Conservation (phyloP, 2,888 invertebrate species). For the Cyrtodaria siliqua region DNA sequence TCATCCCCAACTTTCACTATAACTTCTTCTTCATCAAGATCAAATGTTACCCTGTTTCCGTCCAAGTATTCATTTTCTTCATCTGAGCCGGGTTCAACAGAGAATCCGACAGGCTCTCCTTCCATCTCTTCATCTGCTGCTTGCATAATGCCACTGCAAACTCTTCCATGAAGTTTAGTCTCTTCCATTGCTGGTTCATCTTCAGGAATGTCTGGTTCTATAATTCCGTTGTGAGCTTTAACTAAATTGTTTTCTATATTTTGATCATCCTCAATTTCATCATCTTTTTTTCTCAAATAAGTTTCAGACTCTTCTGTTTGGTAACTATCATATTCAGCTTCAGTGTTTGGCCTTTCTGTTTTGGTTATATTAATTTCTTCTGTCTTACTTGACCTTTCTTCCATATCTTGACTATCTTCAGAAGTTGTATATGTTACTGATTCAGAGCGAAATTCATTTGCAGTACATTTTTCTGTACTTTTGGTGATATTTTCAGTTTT, state of each 20-base stretch:
- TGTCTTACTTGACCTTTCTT: no score
- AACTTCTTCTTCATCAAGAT: conserved; percentile 35
- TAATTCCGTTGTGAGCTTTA: conserved; percentile 26
- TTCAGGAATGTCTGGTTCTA: conserved; percentile 29
- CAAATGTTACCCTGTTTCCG: conserved; percentile 19
- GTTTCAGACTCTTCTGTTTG: conserved; percentile 10
- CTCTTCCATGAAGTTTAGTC: conserved; percentile 51
- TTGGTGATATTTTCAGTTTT: conserved; percentile 27
- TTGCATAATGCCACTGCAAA: conserved; percentile 59
- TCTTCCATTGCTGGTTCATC: conserved; percentile 48
- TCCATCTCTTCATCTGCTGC: conserved; percentile 75
- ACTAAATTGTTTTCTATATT: not conserved
- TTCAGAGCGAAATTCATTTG: not conserved
- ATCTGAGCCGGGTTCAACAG: conserved; percentile 52
- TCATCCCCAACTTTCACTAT: conserved; percentile 25
- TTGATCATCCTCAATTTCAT: not conserved
- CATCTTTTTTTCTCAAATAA: not conserved
- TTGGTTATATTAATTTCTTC: conserved; percentile 41
- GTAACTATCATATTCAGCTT: conserved; percentile 1
- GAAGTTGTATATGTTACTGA: not conserved
- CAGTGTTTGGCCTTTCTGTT: conserved; percentile 26
- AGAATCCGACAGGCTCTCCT: conserved; percentile 67
- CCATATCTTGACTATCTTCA: not conserved
- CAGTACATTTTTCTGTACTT: conserved; percentile 5
- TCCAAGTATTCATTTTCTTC: conserved; percentile 61